These are phyloP conservation scores for Lepus europaeus DNA, from an alignment of 2,113 vertebrate species.

Conservation along the genomic window DNA sequence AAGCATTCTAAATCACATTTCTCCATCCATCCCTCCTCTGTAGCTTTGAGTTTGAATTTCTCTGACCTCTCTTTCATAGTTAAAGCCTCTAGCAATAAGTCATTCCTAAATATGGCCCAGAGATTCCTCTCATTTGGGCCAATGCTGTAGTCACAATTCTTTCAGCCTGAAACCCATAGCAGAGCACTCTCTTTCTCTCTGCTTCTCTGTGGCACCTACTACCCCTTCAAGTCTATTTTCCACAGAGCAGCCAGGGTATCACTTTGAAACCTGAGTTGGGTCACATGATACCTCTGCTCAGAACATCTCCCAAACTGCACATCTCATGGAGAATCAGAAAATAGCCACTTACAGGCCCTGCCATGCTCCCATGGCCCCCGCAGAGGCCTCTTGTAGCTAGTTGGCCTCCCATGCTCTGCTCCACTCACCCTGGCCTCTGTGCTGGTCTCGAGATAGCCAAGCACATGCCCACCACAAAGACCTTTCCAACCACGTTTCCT, in stretches of 20 bases:
- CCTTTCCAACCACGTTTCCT: neutral
- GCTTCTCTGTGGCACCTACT: neutral
- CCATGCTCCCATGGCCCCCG: neutral
- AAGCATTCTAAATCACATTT: too few relatives aligned
- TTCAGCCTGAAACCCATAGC: constrained; percentile 23
- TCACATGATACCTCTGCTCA: neutral
- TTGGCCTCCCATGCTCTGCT: neutral
- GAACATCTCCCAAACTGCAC: neutral
- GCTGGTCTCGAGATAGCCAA: neutral
- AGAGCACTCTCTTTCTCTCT: neutral
- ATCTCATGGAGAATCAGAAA: neutral
- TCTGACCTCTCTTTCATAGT: neutral
- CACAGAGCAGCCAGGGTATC: neutral
- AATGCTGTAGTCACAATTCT: neutral
- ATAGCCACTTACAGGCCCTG: neutral
- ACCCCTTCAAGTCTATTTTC: neutral
- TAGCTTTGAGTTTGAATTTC: neutral
- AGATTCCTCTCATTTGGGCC: neutral
- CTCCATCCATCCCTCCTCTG: too few relatives aligned
- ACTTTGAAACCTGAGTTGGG: neutral
- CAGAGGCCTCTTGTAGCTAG: neutral
- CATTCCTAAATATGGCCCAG: neutral
- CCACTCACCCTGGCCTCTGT: neutral
- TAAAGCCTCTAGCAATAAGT: neutral
- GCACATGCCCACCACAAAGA: neutral